Conservation (phyloP, 1,140 invertebrate genomes). For the Archivesica marissinica region DNA sequence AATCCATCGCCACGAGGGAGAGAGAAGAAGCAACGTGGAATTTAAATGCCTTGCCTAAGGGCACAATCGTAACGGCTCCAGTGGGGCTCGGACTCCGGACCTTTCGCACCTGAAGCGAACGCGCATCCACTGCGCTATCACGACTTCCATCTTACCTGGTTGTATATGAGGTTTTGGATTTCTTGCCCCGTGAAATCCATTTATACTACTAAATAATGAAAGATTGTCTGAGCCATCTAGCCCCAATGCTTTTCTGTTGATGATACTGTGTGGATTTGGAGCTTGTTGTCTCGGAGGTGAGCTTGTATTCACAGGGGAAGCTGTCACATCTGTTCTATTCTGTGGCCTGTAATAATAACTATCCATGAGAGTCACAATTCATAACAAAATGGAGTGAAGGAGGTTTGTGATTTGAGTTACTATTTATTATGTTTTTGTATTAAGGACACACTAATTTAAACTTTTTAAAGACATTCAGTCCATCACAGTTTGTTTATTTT, state of each 20-base stretch:
- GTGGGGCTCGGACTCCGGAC: too few species aligned
- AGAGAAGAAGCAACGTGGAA: too few species aligned
- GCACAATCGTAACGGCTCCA: too few species aligned
- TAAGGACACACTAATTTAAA: too few species aligned
- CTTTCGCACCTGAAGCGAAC: too few species aligned
- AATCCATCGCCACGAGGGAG: too few species aligned
- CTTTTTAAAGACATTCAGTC: too few species aligned
- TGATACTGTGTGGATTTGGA: conserved; percentile 35
- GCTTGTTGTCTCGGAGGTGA: conserved; percentile 33
- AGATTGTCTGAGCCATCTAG: conserved; percentile 77
- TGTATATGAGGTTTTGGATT: conserved; percentile 71
- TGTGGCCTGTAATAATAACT: conserved; percentile 8
- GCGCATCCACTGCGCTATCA: too few species aligned
- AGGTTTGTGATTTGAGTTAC: neutral
- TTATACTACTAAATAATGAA: conserved; percentile 79
- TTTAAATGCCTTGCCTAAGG: too few species aligned
- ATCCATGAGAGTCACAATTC: neutral
- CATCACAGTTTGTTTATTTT: too few species aligned
- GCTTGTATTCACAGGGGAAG: neutral
- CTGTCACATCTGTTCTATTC: neutral
- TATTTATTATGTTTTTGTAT: too few species aligned
- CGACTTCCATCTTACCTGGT: conserved; percentile 70
- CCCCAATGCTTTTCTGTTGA: conserved; percentile 61
- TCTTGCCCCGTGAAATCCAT: conserved; percentile 72
- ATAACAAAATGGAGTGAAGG: neutral